Percentiles rank a stretch among this genome's conserved stretches.
These are phyloP conservation scores for Amblyopsis rosae DNA, from an alignment of 2,113 vertebrate species.

Conservation along the genomic window DNA sequence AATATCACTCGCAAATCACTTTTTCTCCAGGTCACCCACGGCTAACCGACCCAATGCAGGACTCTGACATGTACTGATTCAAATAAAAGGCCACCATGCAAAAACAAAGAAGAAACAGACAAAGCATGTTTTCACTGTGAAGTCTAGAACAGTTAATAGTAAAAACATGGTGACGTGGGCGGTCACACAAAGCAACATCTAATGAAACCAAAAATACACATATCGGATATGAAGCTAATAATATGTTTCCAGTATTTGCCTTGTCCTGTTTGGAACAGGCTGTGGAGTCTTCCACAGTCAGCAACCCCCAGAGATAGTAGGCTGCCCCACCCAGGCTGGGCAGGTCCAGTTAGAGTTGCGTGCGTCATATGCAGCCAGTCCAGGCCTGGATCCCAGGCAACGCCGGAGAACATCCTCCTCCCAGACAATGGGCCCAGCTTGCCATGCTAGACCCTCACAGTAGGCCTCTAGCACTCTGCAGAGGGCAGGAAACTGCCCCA, in stretches of 20 bases:
- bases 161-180: background rate
- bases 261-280: conserved; percentile 54
- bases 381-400: conserved; percentile 78
- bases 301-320: conserved; percentile 58
- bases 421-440: conserved; percentile 85
- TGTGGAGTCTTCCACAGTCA: conserved; percentile 70
- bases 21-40: no score
- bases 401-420: conserved; percentile 82
- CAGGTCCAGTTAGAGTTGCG: conserved; percentile 76
- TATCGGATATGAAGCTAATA: conserved; percentile 6
- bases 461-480: conserved; percentile 65
- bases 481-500: conserved; percentile 72
- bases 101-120: no score
- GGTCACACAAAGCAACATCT: background rate
- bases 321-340: conserved; percentile 81
- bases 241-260: conserved; percentile 6
- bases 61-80: background rate
- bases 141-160: no score
- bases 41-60: no score
- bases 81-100: background rate
- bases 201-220: conserved; percentile 1
- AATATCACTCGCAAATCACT: no score
- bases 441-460: conserved; percentile 72
- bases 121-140: no score
- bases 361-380: conserved; percentile 86